These are phyloP conservation scores for Corythoichthys haematopterus DNA, from an alignment of 2,113 vertebrate genomes.

Conservation along the genomic window DNA sequence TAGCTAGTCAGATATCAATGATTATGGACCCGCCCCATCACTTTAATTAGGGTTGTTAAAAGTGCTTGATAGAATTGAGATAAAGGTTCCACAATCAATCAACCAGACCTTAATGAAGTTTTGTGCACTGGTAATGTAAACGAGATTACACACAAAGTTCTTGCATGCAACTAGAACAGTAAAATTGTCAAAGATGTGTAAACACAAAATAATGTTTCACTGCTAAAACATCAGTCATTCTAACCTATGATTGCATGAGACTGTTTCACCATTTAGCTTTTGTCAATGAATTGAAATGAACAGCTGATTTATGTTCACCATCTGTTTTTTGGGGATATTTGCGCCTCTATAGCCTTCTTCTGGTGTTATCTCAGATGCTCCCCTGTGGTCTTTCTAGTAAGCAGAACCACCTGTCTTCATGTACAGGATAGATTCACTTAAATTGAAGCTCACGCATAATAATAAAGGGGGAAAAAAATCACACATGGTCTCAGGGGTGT, in stretches of 20 bases:
- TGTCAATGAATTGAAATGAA: constrained; percentile 16
- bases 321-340: not conserved
- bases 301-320: constrained; percentile 7
- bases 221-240: constrained; percentile 1
- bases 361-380: constrained; percentile 4
- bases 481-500: constrained; percentile 31
- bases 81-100: not conserved
- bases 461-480: constrained; percentile 8
- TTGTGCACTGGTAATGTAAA: not conserved
- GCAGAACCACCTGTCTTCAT: constrained; percentile 30
- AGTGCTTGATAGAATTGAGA: not conserved
- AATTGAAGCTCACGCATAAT: constrained; percentile 9
- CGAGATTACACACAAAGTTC: not conserved
- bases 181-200: not conserved
- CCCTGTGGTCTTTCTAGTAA: constrained; percentile 28
- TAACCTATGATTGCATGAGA: not conserved
- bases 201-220: not conserved
- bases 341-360: not conserved
- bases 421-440: constrained; percentile 29
- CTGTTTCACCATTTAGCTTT: not conserved
- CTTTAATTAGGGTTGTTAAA: not conserved
- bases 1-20: not conserved
- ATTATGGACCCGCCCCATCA: not conserved
- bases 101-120: not conserved
- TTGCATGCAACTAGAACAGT: not conserved